Percentiles rank a stretch among this genome's conserved stretches.
Evolutionary conservation across 2,888 invertebrate genomes (phyloP).

Genomic region (Chironomus riparius): DNA sequence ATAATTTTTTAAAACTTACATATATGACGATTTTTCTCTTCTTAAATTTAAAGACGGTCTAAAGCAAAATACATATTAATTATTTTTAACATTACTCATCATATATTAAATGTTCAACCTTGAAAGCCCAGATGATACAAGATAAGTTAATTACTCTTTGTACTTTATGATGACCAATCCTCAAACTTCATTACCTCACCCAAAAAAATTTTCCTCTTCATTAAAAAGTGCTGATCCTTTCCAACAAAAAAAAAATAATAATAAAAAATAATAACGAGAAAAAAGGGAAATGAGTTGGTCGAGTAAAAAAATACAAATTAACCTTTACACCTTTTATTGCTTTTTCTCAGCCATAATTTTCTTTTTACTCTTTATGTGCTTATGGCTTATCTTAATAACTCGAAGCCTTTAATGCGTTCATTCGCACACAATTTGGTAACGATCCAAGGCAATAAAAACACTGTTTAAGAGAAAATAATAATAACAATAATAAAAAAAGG

Average conservation of each 20-base stretch:
- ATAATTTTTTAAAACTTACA: too few species aligned
- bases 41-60: too few species aligned
- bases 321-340: constrained; percentile 19
- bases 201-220: not conserved
- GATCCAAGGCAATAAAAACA: not conserved
- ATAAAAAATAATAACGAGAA: not conserved
- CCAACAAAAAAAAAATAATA: not conserved
- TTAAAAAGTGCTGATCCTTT: too few species aligned
- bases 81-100: too few species aligned
- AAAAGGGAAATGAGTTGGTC: not conserved
- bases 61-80: too few species aligned
- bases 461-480: not conserved
- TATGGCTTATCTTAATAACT: constrained; percentile 2
- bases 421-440: constrained; percentile 21
- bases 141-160: not conserved
- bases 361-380: not conserved
- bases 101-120: too few species aligned
- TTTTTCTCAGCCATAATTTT: constrained; percentile 16
- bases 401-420: constrained; percentile 18
- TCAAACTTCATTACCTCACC: not conserved
- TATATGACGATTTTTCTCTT: too few species aligned
- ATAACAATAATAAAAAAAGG: too few species aligned
- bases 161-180: not conserved
- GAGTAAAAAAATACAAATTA: constrained; percentile 2
- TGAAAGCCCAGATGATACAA: not conserved